phyloP scores from a whole-genome alignment of 1,140 invertebrate genomes.

The Periplaneta americana region DNA sequence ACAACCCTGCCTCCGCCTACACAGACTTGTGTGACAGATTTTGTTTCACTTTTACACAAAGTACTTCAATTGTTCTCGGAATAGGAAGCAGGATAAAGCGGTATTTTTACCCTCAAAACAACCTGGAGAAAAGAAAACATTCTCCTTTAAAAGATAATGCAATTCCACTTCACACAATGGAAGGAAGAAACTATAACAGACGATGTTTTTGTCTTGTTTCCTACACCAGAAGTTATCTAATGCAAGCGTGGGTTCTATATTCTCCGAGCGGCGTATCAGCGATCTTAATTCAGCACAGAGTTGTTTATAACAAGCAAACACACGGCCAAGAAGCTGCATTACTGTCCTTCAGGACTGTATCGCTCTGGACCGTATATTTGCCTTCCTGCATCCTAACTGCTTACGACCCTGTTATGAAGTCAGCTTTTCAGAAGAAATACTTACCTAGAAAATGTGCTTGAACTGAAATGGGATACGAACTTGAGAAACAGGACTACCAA shows the following conservation, averaged over 20 bases:
- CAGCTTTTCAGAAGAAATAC: too few species aligned
- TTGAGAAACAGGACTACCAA: too few species aligned
- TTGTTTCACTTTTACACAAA: neutral
- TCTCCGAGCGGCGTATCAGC: neutral
- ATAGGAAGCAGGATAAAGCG: neutral
- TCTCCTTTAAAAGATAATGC: neutral
- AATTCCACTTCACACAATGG: neutral
- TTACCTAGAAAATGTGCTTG: too few species aligned
- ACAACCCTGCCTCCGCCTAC: too few species aligned
- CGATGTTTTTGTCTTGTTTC: neutral
- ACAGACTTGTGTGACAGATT: too few species aligned
- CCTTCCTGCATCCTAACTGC: too few species aligned
- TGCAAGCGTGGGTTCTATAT: neutral
- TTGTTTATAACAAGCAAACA: neutral
- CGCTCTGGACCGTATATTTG: too few species aligned
- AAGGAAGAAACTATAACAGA: neutral
- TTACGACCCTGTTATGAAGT: too few species aligned
- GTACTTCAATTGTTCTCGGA: neutral
- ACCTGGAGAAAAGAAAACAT: neutral
- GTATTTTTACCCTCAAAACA: neutral
- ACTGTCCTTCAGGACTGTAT: neutral
- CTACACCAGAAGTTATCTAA: neutral
- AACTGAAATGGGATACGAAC: too few species aligned
- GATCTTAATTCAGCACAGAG: neutral
- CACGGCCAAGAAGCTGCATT: neutral